phyloP scores from a whole-genome alignment of 2,888 invertebrate genomes.

The Biston stratarius region DNA sequence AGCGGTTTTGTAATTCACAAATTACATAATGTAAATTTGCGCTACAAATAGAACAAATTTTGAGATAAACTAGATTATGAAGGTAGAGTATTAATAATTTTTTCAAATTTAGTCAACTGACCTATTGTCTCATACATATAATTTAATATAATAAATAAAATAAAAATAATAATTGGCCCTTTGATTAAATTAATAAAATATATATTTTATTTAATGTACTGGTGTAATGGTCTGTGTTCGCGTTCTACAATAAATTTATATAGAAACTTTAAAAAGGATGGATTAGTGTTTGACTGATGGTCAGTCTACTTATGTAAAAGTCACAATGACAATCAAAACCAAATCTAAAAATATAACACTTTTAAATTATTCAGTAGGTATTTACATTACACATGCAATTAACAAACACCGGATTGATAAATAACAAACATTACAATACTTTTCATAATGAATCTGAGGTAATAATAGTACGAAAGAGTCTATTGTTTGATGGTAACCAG shows the following conservation, averaged over 20 bases:
- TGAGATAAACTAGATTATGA: no score
- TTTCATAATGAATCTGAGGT: conserved; percentile 59
- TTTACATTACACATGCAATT: conserved; percentile 22
- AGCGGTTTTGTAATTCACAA: no score
- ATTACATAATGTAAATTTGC: no score
- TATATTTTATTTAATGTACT: no score
- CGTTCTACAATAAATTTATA: not conserved
- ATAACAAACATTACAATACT: conserved; percentile 53
- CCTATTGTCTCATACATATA: no score
- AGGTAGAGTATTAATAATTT: no score
- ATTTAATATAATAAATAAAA: no score
- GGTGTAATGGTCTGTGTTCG: no score
- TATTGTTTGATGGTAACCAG: conserved; percentile 8
- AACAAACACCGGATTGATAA: conserved; percentile 4
- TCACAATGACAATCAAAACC: not conserved
- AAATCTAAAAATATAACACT: conserved; percentile 1
- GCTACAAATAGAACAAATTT: no score
- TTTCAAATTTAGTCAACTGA: no score
- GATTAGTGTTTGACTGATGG: not conserved
- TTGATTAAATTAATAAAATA: no score
- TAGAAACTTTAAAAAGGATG: not conserved
- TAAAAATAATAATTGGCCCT: no score
- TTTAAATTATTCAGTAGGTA: conserved; percentile 14
- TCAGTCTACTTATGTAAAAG: not conserved
- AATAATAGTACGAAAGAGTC: conserved; percentile 39